Evolutionary conservation across 2,797 vertebrate genomes (phyloP).

Genomic region (Poecilia wingei): DNA sequence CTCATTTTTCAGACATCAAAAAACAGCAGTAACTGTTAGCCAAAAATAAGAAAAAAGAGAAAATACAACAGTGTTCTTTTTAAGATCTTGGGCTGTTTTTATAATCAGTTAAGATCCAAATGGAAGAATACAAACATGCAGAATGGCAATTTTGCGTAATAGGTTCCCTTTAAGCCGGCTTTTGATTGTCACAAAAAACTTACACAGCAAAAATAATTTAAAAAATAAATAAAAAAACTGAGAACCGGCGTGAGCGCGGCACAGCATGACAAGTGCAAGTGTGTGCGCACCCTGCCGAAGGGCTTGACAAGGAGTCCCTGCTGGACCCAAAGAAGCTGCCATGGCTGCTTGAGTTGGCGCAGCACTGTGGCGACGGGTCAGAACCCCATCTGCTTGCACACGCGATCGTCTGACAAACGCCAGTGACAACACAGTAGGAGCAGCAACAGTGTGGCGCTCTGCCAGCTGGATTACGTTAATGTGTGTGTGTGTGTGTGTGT

Average conservation of each 20-base stretch:
- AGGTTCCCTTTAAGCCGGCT: constrained; percentile 6
- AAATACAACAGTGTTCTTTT: no score
- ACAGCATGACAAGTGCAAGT: constrained; percentile 4
- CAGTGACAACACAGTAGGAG: constrained; percentile 49
- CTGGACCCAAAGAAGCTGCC: constrained; percentile 61
- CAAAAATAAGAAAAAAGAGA: no score
- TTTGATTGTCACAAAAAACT: not conserved
- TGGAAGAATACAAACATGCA: no score
- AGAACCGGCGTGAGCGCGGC: constrained; percentile 5
- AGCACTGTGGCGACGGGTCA: constrained; percentile 57
- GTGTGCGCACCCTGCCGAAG: constrained; percentile 10
- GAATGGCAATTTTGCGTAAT: no score
- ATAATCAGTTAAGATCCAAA: no score
- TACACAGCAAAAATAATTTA: not conserved
- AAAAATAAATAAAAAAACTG: constrained; percentile 1
- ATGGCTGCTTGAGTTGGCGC: constrained; percentile 60
- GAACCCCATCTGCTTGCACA: constrained; percentile 72
- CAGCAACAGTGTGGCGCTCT: constrained; percentile 45
- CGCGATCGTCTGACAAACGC: constrained; percentile 24
- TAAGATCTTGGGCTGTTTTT: no score
- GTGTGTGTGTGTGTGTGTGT: constrained; percentile 29
- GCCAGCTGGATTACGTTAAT: constrained; percentile 60
- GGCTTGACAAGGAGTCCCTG: constrained; percentile 48
- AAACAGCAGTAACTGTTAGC: no score
- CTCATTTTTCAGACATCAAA: no score